A percentile compares a stretch with the other conserved stretches of the same genome.
phyloP scores from a whole-genome alignment of 2,797 vertebrate genomes.

The Hoplostethus mediterraneus region DNA sequence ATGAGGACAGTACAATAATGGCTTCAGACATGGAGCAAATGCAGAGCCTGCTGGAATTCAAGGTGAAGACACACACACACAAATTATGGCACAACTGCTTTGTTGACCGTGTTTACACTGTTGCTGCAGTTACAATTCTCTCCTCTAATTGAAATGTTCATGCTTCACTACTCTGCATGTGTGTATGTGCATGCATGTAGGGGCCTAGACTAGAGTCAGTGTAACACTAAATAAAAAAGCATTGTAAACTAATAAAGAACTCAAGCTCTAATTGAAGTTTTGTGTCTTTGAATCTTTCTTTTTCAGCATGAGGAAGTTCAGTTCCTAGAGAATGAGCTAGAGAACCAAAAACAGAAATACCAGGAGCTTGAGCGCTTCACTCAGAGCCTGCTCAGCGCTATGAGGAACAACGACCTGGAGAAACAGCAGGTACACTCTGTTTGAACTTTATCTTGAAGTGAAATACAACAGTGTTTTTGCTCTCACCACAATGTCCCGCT shows the following conservation, averaged over 20 bases:
- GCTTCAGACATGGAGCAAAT: slow-evolving; percentile 93
- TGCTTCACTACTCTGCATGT: not conserved
- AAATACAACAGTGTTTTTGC: not conserved
- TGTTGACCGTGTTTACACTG: slow-evolving; percentile 20
- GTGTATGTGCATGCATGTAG: too few species aligned
- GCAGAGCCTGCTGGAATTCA: slow-evolving; percentile 94
- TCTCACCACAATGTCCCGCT: not conserved
- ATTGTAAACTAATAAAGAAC: not conserved
- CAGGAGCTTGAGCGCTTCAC: slow-evolving; percentile 93
- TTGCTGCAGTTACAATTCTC: slow-evolving; percentile 20
- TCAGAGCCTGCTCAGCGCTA: slow-evolving; percentile 90
- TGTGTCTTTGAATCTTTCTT: slow-evolving; percentile 22
- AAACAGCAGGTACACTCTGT: slow-evolving; percentile 90
- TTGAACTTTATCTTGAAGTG: not conserved
- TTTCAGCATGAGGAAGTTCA: slow-evolving; percentile 95
- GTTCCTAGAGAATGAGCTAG: slow-evolving; percentile 94
- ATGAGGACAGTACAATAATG: slow-evolving; percentile 87
- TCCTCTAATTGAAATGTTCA: slow-evolving; percentile 12
- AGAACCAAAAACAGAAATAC: slow-evolving; percentile 95
- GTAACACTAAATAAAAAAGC: not conserved
- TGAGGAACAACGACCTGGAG: slow-evolving; percentile 91
- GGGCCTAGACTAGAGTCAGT: not conserved
- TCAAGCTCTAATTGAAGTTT: slow-evolving; percentile 5
- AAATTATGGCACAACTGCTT: slow-evolving; percentile 13
- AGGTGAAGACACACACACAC: slow-evolving; percentile 82